Evolutionary conservation across 1,140 invertebrate genomes (phyloP).

Genomic region (Drosophila bifasciata): DNA sequence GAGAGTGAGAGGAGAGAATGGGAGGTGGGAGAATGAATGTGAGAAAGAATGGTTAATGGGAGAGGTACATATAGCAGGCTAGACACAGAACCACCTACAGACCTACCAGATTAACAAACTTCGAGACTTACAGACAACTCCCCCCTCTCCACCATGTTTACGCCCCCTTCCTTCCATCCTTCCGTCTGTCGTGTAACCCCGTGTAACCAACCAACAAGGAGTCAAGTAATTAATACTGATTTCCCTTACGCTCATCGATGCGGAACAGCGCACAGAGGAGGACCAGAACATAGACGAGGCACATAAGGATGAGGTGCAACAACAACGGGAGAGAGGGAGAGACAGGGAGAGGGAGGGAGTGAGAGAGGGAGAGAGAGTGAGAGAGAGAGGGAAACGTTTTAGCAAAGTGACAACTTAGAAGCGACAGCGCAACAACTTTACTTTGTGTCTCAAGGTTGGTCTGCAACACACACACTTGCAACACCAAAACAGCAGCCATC

Average conservation of each 20-base stretch:
- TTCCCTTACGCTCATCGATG: slow-evolving; percentile 53
- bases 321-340: slow-evolving; percentile 19
- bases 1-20: too few relatives aligned
- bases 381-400: too few relatives aligned
- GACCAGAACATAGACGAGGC: too few relatives aligned
- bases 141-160: slow-evolving; percentile 9
- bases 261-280: slow-evolving; percentile 52
- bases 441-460: slow-evolving; percentile 48
- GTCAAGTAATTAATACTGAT: slow-evolving; percentile 79
- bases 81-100: too few relatives aligned
- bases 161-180: too few relatives aligned
- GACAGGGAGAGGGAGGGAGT: too few relatives aligned
- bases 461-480: slow-evolving; percentile 10
- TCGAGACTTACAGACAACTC: not conserved
- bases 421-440: slow-evolving; percentile 38
- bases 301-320: slow-evolving; percentile 1
- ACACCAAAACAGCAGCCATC: not conserved
- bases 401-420: slow-evolving; percentile 52
- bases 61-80: too few relatives aligned
- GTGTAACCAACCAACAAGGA: slow-evolving; percentile 36
- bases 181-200: slow-evolving; percentile 1
- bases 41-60: too few relatives aligned
- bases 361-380: too few relatives aligned
- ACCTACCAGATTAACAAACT: too few relatives aligned
- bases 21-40: too few relatives aligned